These are phyloP conservation scores for Hydrolagus affinis DNA, from an alignment of 2,113 vertebrate genomes.

Conservation along the genomic window DNA sequence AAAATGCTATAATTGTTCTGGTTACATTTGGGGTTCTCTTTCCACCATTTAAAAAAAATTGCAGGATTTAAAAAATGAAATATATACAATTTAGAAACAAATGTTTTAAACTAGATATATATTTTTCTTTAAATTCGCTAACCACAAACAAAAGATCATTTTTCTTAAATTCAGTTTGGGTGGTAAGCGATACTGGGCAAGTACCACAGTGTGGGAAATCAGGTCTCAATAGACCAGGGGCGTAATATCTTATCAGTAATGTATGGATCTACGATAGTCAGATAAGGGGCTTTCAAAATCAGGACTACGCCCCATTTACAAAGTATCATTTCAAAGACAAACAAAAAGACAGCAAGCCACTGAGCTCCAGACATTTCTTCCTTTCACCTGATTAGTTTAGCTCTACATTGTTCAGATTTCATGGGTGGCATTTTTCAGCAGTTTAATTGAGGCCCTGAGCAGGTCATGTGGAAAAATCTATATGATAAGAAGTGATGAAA, in stretches of 20 bases:
- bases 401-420: conserved; percentile 23
- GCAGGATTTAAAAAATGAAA: not conserved
- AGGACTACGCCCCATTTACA: conserved; percentile 23
- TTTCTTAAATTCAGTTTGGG: conserved; percentile 3
- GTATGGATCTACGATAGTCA: conserved; percentile 2
- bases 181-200: not conserved
- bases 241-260: conserved; percentile 22
- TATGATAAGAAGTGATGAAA: conserved; percentile 20
- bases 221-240: not conserved
- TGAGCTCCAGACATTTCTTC: conserved; percentile 6
- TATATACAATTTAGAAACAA: not conserved
- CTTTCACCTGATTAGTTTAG: not conserved
- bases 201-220: conserved; percentile 19
- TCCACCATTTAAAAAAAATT: not conserved
- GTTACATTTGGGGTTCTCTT: no score
- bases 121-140: no score
- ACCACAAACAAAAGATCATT: not conserved
- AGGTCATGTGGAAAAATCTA: not conserved
- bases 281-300: conserved; percentile 24
- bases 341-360: conserved; percentile 18
- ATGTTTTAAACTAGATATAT: no score
- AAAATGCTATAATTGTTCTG: no score
- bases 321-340: conserved; percentile 23
- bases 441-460: not conserved
- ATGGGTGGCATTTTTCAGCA: not conserved